Conservation (phyloP, 1,140 invertebrate genomes). For the Rhagoletis zephyria region DNA sequence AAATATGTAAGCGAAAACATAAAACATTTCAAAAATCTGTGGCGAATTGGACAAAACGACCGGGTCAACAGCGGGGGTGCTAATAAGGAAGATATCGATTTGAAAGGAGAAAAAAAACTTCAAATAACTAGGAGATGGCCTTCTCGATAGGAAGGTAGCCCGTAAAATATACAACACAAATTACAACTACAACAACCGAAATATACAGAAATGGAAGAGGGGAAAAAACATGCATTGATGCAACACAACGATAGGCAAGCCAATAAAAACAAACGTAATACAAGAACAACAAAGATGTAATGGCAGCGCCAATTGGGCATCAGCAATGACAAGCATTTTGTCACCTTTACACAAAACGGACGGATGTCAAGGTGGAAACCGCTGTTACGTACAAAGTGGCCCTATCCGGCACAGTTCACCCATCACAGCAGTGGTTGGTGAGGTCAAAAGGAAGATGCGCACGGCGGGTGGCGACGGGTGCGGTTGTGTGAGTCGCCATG, state of each 20-base stretch:
- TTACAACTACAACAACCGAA: not conserved
- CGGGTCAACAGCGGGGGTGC: not conserved
- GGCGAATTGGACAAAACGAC: constrained; percentile 2
- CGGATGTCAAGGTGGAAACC: constrained; percentile 22
- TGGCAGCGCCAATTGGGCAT: constrained; percentile 22
- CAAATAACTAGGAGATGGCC: not conserved
- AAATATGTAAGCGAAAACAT: no score
- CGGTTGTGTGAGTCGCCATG: not conserved
- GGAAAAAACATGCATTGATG: constrained; percentile 11
- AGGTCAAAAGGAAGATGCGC: constrained; percentile 6
- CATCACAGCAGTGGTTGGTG: constrained; percentile 20
- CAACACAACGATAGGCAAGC: not conserved
- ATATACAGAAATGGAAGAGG: not conserved
- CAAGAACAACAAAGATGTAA: not conserved
- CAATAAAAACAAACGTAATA: not conserved
- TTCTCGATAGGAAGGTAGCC: not conserved
- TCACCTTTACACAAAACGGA: constrained; percentile 35
- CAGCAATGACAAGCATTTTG: constrained; percentile 42
- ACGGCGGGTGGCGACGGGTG: constrained; percentile 1
- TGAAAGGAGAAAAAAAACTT: not conserved
- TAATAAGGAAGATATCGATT: constrained; percentile 34
- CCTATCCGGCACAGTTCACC: not conserved
- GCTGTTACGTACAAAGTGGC: constrained; percentile 39
- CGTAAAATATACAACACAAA: not conserved
- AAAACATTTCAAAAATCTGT: constrained; percentile 5